These are phyloP conservation scores for Perca fluviatilis DNA, from an alignment of 2,113 vertebrate genomes.

Conservation along the genomic window DNA sequence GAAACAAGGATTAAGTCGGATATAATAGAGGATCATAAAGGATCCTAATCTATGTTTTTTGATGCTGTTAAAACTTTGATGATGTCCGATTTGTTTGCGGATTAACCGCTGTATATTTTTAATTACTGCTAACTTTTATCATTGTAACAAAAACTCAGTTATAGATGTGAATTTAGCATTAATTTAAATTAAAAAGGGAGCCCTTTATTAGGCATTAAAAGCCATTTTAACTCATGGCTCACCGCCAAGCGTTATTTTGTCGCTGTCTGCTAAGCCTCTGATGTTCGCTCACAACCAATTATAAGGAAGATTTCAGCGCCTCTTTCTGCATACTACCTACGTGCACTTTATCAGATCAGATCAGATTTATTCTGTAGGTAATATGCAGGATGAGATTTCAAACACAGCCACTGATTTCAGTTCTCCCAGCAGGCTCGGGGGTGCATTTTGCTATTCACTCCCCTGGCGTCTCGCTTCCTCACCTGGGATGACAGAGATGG, in stretches of 20 bases:
- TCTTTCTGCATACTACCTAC: constrained; percentile 49
- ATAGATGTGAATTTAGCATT: background rate
- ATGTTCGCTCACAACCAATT: constrained; percentile 78
- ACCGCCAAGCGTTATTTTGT: background rate
- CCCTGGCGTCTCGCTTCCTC: constrained; percentile 75
- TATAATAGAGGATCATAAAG: too few relatives aligned
- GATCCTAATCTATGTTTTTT: too few relatives aligned
- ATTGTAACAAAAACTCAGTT: background rate
- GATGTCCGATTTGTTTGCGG: too few relatives aligned
- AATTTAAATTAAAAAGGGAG: background rate
- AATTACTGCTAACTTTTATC: background rate
- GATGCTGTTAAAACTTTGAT: background rate
- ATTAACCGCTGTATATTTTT: background rate
- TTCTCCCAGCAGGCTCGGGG: constrained; percentile 35
- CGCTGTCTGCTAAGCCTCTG: constrained; percentile 69
- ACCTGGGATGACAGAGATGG: constrained; percentile 99
- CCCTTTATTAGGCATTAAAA: background rate
- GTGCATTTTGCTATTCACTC: constrained; percentile 23
- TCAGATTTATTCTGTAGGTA: constrained; percentile 9
- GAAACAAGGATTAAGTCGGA: too few relatives aligned
- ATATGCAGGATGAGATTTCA: constrained; percentile 44
- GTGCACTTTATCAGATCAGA: background rate
- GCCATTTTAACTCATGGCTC: background rate
- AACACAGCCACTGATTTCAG: constrained; percentile 37
- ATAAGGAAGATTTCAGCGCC: constrained; percentile 8